phyloP scores from a whole-genome alignment of 2,113 vertebrate species.

The Callipepla squamata region DNA sequence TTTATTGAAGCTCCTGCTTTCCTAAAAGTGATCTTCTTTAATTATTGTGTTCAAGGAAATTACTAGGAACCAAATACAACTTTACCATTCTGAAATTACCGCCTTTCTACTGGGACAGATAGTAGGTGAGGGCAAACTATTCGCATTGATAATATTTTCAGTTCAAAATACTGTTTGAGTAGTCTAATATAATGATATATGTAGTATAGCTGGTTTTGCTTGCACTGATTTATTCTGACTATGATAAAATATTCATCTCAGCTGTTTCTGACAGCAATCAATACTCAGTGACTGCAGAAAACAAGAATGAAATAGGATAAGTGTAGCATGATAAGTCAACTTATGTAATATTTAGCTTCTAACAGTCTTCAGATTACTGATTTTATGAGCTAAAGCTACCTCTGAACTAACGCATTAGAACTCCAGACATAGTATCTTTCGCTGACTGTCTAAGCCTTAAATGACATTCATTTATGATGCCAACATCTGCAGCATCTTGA shows the following conservation, averaged over 20 bases:
- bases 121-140: constrained; percentile 13
- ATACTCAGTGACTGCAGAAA: background rate
- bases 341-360: background rate
- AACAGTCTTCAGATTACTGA: background rate
- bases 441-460: background rate
- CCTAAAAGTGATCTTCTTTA: constrained; percentile 60
- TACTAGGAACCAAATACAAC: constrained; percentile 52
- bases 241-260: background rate
- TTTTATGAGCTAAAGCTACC: background rate
- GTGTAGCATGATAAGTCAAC: background rate
- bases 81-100: constrained; percentile 45
- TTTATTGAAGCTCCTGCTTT: constrained; percentile 61
- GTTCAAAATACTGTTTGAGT: constrained; percentile 21
- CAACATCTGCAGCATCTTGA: background rate
- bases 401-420: background rate
- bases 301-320: background rate
- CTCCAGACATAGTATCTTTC: background rate
- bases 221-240: background rate
- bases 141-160: constrained; percentile 37
- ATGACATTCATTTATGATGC: background rate
- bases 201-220: background rate
- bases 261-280: background rate
- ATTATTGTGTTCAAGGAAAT: constrained; percentile 67
- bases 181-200: constrained; percentile 23
- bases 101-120: constrained; percentile 28